A percentile compares a stretch with the other conserved stretches of the same genome.
phyloP scores from a whole-genome alignment of 2,888 invertebrate genomes.

The Leptogaster cylindrica region DNA sequence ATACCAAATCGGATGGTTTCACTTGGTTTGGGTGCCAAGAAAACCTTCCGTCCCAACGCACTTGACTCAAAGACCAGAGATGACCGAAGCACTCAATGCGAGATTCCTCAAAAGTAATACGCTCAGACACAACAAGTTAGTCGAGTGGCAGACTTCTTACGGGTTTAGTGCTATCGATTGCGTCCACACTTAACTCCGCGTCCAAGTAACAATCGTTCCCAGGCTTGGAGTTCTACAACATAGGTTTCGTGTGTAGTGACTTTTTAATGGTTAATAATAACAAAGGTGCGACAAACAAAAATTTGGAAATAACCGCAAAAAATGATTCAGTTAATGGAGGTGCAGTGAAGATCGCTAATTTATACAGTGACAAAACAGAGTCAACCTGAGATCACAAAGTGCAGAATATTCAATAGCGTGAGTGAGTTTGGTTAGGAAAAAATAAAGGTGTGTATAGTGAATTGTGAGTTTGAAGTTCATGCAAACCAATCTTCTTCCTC shows the following conservation, averaged over 20 bases:
- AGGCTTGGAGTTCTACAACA: too few species aligned
- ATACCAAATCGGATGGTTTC: too few species aligned
- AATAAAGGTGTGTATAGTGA: background rate
- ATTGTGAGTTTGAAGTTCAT: background rate
- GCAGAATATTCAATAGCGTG: background rate
- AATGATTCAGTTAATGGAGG: constrained; percentile 18
- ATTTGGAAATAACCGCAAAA: constrained; percentile 13
- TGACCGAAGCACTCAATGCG: constrained; percentile 5
- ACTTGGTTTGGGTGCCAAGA: too few species aligned
- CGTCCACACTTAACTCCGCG: background rate
- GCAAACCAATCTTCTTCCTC: background rate
- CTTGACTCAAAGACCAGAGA: too few species aligned
- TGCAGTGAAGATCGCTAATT: constrained; percentile 15
- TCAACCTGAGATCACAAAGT: background rate
- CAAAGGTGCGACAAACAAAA: background rate
- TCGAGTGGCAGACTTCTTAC: constrained; percentile 12
- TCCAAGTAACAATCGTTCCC: too few species aligned
- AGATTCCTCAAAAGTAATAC: constrained; percentile 4
- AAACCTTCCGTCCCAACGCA: too few species aligned
- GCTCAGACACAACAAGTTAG: background rate
- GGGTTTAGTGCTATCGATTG: background rate
- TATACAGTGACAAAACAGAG: constrained; percentile 18
- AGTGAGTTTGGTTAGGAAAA: background rate
- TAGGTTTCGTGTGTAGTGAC: too few species aligned
- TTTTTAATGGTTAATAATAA: background rate